Conservation (phyloP, 2,797 vertebrate species). For the Mormyrus hasselquistii region DNA sequence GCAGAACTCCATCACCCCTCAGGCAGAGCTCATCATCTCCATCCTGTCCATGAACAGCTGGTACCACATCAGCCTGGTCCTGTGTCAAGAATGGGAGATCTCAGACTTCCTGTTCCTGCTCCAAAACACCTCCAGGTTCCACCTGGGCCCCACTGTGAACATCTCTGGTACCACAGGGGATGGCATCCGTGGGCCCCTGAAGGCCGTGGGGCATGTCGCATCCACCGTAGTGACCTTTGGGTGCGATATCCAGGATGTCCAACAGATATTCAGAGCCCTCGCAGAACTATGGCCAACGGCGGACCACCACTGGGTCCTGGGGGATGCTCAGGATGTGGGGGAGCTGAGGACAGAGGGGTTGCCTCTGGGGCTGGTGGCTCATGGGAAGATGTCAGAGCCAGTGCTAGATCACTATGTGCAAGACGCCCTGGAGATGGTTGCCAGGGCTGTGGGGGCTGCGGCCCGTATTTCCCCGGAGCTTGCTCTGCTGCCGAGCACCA, state of each 20-base stretch:
- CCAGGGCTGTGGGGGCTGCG: conserved; percentile 81
- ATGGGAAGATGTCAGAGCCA: conserved; percentile 79
- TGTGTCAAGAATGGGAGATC: conserved; percentile 89
- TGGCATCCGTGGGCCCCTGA: conserved; percentile 68
- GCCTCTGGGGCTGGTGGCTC: conserved; percentile 83
- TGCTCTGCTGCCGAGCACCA: conserved; percentile 86
- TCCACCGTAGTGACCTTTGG: conserved; percentile 86
- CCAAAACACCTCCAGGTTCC: conserved; percentile 83
- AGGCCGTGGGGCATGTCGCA: conserved; percentile 69
- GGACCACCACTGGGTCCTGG: conserved; percentile 87
- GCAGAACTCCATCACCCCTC: conserved; percentile 69
- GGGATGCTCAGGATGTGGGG: conserved; percentile 88
- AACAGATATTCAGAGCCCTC: conserved; percentile 69
- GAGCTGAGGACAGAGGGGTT: conserved; percentile 87
- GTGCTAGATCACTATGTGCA: conserved; percentile 86
- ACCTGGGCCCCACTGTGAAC: conserved; percentile 80
- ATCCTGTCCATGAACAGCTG: conserved; percentile 91
- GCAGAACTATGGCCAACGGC: conserved; percentile 62
- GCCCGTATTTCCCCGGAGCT: conserved; percentile 77
- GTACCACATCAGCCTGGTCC: conserved; percentile 89
- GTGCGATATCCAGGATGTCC: conserved; percentile 81
- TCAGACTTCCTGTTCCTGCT: conserved; percentile 79
- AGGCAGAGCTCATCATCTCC: conserved; percentile 76
- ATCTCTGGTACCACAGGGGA: conserved; percentile 64
- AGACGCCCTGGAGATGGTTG: conserved; percentile 83